Evolutionary conservation across 2,797 vertebrate species (phyloP), one percentile per base, ranked within the genome.

Genomic region (Synaphobranchus kaupii): DNA sequence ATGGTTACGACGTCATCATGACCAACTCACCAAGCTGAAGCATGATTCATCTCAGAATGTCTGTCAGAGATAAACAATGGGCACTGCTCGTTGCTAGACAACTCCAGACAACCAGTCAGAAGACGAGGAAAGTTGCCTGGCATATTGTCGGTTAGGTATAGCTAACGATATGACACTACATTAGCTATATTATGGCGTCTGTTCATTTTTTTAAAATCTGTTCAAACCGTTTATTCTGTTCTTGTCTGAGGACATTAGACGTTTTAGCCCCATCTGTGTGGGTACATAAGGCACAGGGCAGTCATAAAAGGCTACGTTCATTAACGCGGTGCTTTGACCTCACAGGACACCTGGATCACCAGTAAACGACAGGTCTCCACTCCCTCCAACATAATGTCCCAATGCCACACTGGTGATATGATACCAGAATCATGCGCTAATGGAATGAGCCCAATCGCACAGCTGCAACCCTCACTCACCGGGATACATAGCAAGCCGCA

Each of bases 391-490:
- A 73, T 39, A 31, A 31, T 73, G 68, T 34, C 28, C 28, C 68
- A 73, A 73, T 73, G 28, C 68, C 68, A 15, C 9, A 15, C 1
- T 13, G 31, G 68, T 12, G 68, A 28, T 28, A 73, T 39, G 31
- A 34, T 17, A 13, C 28, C 68, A 34, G 17, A 34, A 15, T 76
- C 12, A 76, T 76, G 44, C 8, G 31, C 34, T 34, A 44, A 76
- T 39, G 31, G 31, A 34, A 76, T 4, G 31, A 22, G 31, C 31
- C 34, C 34, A 20, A 20, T 12, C 90, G 92, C 92, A 91, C 89
- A 91, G 84, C 86, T 89, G 88, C 89, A 89, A 87, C 88, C 88
- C 84, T 84, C 83, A 47, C 81, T 90, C 60, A 63, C 83, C 5
- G 82, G 58, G 47, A 63, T 22, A 87, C 63, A 82, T 58, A 44